phyloP scores from a whole-genome alignment of 2,113 vertebrate genomes.

The Osmerus mordax region DNA sequence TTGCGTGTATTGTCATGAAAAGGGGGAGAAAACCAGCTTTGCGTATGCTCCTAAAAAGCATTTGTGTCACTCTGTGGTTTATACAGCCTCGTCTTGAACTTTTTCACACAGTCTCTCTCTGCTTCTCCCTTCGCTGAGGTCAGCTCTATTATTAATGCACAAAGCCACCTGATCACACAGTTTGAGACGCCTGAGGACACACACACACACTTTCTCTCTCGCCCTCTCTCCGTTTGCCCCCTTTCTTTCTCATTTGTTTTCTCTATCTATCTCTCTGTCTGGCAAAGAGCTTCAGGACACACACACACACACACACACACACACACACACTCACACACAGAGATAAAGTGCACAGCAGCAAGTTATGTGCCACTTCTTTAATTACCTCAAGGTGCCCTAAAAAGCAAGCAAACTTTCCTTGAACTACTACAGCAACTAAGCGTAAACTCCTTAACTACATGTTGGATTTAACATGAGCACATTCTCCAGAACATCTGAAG shows the following conservation, averaged over 20 bases:
- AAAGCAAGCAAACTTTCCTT: too few species aligned
- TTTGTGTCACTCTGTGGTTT: conserved; percentile 20
- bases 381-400: conserved; percentile 26
- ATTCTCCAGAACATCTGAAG: too few species aligned
- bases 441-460: too few species aligned
- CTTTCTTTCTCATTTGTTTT: too few species aligned
- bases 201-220: conserved; percentile 6
- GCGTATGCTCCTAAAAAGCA: background rate
- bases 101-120: conserved; percentile 31
- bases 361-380: conserved; percentile 24
- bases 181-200: background rate
- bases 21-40: background rate
- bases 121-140: conserved; percentile 36
- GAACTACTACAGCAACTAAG: too few species aligned
- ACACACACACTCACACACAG: background rate
- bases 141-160: conserved; percentile 57
- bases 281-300: conserved; percentile 15
- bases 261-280: too few species aligned
- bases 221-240: too few species aligned
- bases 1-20: background rate
- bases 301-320: conserved; percentile 29
- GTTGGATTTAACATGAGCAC: too few species aligned
- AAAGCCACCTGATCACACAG: conserved; percentile 36
- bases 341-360: conserved; percentile 5
- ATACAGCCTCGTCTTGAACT: conserved; percentile 32